Evolutionary conservation across 1,140 invertebrate species (phyloP).

Genomic region (Drosophila kepulauana): DNA sequence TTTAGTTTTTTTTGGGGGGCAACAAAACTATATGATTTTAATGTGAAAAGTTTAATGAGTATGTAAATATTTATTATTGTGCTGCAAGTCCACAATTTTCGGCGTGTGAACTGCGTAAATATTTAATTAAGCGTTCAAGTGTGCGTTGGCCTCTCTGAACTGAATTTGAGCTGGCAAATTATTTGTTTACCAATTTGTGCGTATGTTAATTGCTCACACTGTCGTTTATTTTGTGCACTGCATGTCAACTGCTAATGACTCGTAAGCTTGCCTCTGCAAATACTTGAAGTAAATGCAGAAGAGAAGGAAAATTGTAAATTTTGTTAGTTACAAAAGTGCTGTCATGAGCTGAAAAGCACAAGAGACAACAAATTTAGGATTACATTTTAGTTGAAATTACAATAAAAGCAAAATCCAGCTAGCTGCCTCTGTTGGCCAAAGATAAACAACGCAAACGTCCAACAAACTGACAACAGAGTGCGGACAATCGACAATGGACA

Average conservation of each 20-base stretch:
- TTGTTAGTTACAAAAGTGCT: slow-evolving; percentile 36
- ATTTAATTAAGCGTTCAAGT: slow-evolving; percentile 56
- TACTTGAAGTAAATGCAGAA: slow-evolving; percentile 15
- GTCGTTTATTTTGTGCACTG: neutral
- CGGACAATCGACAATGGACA: slow-evolving; percentile 6
- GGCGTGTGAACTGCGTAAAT: slow-evolving; percentile 32
- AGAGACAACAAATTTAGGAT: slow-evolving; percentile 36
- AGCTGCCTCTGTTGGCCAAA: slow-evolving; percentile 42
- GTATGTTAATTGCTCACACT: slow-evolving; percentile 55
- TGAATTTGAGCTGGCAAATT: slow-evolving; percentile 36
- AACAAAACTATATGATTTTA: slow-evolving; percentile 59
- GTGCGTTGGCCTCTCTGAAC: neutral
- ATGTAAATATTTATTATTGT: slow-evolving; percentile 80
- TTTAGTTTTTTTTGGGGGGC: neutral
- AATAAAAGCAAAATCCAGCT: slow-evolving; percentile 40
- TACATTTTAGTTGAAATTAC: slow-evolving; percentile 52
- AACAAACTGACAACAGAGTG: neutral
- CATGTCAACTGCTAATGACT: slow-evolving; percentile 38
- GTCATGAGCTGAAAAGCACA: slow-evolving; percentile 33
- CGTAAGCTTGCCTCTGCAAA: slow-evolving; percentile 7
- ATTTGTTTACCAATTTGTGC: slow-evolving; percentile 63
- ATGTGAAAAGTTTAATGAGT: slow-evolving; percentile 80
- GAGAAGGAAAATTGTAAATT: slow-evolving; percentile 28
- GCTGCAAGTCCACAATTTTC: slow-evolving; percentile 17
- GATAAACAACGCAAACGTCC: slow-evolving; percentile 41